A percentile compares a stretch with the other conserved stretches of the same genome.
These are phyloP conservation scores for Cavia aperea DNA, from an alignment of 2,113 vertebrate species.

Conservation along the genomic window DNA sequence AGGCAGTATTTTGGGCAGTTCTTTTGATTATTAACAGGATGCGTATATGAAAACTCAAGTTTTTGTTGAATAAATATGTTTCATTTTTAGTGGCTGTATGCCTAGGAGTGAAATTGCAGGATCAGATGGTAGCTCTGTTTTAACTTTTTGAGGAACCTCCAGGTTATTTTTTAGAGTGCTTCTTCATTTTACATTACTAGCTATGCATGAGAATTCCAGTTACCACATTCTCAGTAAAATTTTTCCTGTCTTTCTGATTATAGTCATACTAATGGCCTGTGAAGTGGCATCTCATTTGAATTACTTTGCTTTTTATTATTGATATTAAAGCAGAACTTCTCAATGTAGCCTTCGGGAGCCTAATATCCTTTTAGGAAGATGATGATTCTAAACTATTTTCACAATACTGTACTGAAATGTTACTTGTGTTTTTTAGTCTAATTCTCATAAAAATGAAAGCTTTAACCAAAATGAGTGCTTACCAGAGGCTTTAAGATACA, in stretches of 20 bases:
- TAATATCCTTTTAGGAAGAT: background rate
- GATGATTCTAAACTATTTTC: conserved; percentile 16
- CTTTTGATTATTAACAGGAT: background rate
- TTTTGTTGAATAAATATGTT: conserved; percentile 10
- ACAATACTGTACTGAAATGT: background rate
- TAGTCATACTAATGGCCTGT: background rate
- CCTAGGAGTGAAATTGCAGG: background rate
- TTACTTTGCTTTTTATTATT: background rate
- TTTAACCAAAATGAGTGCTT: background rate
- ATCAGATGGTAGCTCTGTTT: conserved; percentile 24
- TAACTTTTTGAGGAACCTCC: background rate
- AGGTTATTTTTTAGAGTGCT: conserved; percentile 23
- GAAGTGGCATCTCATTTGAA: background rate
- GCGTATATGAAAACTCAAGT: background rate
- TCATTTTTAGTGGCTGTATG: conserved; percentile 9
- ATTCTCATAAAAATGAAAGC: background rate
- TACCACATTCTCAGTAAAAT: background rate
- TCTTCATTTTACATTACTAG: background rate
- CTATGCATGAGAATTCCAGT: background rate
- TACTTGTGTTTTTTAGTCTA: conserved; percentile 11
- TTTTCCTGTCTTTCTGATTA: conserved; percentile 22
- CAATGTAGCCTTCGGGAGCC: background rate
- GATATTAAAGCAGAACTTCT: background rate
- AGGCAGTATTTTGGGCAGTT: background rate
- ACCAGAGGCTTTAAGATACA: background rate